Evolutionary conservation across 53 echinoderm and acorn worm species (phyloP).

Genomic region (Apostichopus leukothele): DNA sequence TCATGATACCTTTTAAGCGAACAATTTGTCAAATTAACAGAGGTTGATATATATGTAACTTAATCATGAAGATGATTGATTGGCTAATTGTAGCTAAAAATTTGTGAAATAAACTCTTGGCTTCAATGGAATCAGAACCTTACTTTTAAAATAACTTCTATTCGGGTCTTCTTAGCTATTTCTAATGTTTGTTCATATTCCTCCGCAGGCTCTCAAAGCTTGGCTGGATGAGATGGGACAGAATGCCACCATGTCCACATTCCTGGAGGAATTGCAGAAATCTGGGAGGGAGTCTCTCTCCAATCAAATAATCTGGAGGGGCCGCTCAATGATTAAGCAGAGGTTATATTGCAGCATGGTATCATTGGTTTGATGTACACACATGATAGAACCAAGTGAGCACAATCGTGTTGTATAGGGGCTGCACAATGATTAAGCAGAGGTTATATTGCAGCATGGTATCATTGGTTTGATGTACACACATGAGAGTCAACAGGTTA

Average conservation of each 20-base stretch:
- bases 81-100: too few species aligned
- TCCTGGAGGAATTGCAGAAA: conserved; percentile 9
- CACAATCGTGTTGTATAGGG: background rate
- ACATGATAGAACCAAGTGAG: too few species aligned
- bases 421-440: background rate
- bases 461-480: background rate
- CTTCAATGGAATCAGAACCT: too few species aligned
- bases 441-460: background rate
- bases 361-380: background rate
- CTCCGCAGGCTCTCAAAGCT: background rate
- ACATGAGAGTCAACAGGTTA: too few species aligned
- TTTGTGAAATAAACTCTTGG: too few species aligned
- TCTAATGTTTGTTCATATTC: background rate
- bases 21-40: too few species aligned
- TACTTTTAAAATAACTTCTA: too few species aligned
- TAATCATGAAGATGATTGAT: too few species aligned
- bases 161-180: too few species aligned
- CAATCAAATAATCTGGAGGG: background rate
- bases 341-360: background rate
- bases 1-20: too few species aligned
- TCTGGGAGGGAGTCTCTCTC: background rate
- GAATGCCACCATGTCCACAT: background rate
- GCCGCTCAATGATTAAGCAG: background rate
- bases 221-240: conserved; percentile 13
- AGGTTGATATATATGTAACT: too few species aligned